These are phyloP conservation scores for Amphimallon solstitiale DNA, from an alignment of 2,888 invertebrate species.

Conservation along the genomic window DNA sequence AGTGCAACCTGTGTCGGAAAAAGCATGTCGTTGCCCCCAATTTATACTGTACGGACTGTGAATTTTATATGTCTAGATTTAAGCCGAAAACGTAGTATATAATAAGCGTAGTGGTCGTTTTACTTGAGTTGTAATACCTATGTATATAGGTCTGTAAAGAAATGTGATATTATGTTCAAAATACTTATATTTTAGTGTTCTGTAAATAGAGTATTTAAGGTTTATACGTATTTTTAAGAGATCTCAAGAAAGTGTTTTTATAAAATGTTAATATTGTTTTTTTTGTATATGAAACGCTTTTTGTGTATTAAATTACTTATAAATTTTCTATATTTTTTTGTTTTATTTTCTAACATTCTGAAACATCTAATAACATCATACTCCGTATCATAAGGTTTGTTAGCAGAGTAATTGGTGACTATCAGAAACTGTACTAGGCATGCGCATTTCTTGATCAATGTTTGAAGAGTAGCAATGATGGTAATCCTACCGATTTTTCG, in stretches of 20 bases:
- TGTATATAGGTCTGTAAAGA: constrained; percentile 29
- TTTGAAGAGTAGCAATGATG: too few species aligned
- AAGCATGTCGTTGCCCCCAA: constrained; percentile 81
- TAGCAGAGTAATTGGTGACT: too few species aligned
- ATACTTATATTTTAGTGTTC: constrained; percentile 14
- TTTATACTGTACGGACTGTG: constrained; percentile 89
- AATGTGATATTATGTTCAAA: constrained; percentile 46
- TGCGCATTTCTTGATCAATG: too few species aligned
- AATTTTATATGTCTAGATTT: constrained; percentile 90
- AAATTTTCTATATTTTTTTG: background rate
- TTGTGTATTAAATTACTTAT: constrained; percentile 19
- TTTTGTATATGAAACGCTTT: constrained; percentile 15
- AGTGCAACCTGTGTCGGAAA: constrained; percentile 89
- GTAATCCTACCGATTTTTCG: too few species aligned
- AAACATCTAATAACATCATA: too few species aligned
- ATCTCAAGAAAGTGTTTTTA: constrained; percentile 27
- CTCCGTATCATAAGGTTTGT: too few species aligned
- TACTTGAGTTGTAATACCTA: background rate
- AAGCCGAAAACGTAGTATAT: constrained; percentile 65
- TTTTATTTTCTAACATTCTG: too few species aligned
- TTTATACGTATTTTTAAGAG: constrained; percentile 3
- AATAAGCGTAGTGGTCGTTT: background rate
- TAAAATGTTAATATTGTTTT: background rate
- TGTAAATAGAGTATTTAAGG: constrained; percentile 6
- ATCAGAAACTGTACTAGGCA: too few species aligned